phyloP scores from a whole-genome alignment of 2,888 invertebrate species.

The Syrphus vitripennis region DNA sequence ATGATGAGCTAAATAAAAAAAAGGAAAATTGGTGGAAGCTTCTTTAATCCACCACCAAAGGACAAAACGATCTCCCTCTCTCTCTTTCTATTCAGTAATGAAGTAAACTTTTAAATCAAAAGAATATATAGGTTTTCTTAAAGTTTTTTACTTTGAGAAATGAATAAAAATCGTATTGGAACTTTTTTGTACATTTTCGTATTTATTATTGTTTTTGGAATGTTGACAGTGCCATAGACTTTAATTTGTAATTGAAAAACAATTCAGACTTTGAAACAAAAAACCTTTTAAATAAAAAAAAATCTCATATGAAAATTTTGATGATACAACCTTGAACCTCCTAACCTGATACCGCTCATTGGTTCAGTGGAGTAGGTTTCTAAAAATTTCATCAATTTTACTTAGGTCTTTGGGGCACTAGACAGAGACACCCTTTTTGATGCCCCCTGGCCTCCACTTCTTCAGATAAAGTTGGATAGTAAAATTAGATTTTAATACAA shows the following conservation, averaged over 20 bases:
- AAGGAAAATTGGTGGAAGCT: neutral
- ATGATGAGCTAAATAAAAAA: neutral
- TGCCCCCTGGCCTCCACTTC: no score
- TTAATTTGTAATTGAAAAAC: neutral
- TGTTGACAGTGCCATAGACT: neutral
- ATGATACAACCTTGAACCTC: no score
- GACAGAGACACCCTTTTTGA: no score
- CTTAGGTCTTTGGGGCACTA: no score
- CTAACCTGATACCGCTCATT: no score
- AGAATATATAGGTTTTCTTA: conserved; percentile 11
- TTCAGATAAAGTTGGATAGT: no score
- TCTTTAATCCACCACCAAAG: neutral
- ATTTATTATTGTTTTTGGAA: neutral
- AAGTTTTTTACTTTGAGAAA: neutral
- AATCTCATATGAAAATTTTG: neutral
- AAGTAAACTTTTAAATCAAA: conserved; percentile 54
- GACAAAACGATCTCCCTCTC: conserved; percentile 6
- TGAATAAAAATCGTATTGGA: neutral
- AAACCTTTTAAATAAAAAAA: neutral
- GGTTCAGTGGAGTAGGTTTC: no score
- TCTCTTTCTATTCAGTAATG: conserved; percentile 48
- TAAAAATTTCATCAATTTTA: no score
- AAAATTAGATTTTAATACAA: no score
- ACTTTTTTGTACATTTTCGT: neutral
- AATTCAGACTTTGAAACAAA: neutral